phyloP scores from a whole-genome alignment of 2,888 invertebrate species.

The Xiphydria camelus region DNA sequence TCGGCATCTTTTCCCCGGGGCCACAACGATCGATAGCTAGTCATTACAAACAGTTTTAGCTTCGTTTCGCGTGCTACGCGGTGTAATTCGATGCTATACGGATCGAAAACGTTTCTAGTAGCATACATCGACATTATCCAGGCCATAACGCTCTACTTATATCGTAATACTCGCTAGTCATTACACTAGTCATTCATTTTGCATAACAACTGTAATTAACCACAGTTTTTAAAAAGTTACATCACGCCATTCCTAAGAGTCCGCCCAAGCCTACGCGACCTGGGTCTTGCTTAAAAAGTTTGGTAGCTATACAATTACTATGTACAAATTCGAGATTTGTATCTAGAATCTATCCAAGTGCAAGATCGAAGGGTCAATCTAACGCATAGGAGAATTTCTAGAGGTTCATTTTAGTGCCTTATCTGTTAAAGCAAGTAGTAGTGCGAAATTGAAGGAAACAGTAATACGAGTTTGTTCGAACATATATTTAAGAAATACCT shows the following conservation, averaged over 20 bases:
- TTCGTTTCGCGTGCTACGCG: too few relatives aligned
- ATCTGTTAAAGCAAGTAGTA: constrained; percentile 30
- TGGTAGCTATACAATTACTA: constrained; percentile 31
- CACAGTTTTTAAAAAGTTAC: constrained; percentile 36
- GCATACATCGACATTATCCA: constrained; percentile 40
- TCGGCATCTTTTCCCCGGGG: too few relatives aligned
- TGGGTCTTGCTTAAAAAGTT: constrained; percentile 24
- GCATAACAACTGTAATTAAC: constrained; percentile 32
- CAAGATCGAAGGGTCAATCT: constrained; percentile 23
- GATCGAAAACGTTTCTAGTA: constrained; percentile 35
- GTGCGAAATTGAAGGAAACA: constrained; percentile 30
- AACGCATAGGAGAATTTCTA: constrained; percentile 24
- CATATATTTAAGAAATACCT: constrained; percentile 6
- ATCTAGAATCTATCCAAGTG: constrained; percentile 26
- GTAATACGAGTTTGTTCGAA: constrained; percentile 19
- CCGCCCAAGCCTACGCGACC: too few relatives aligned
- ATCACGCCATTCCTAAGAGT: constrained; percentile 12
- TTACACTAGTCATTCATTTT: constrained; percentile 37
- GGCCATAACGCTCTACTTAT: constrained; percentile 50
- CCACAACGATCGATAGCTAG: too few relatives aligned
- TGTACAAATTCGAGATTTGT: constrained; percentile 25
- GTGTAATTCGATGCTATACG: too few relatives aligned
- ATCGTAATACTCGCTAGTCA: constrained; percentile 35
- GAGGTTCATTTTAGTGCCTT: constrained; percentile 30
- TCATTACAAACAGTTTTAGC: too few relatives aligned